phyloP scores from a whole-genome alignment of 1,140 invertebrate genomes.

The Glossosoma conforme region DNA sequence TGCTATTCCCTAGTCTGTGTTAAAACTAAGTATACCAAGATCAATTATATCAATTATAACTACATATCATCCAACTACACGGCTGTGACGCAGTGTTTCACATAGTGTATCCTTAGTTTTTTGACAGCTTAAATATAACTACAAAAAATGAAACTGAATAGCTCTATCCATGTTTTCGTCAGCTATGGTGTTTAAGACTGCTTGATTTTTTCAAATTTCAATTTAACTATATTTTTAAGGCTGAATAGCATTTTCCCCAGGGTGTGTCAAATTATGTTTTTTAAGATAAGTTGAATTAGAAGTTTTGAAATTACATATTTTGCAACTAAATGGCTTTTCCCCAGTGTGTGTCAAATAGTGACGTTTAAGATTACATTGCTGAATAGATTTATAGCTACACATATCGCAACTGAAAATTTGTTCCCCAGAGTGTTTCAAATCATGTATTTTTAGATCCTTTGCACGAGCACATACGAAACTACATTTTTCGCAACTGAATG shows the following conservation, averaged over 20 bases:
- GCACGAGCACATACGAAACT: no score
- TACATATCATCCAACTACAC: no score
- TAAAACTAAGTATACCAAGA: no score
- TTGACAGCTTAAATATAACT: slow-evolving; percentile 20
- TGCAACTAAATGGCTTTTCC: slow-evolving; percentile 10
- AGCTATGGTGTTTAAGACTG: slow-evolving; percentile 4
- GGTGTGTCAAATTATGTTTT: slow-evolving; percentile 11
- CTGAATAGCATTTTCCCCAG: slow-evolving; percentile 7
- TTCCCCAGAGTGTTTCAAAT: slow-evolving; percentile 4
- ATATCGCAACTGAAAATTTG: slow-evolving; percentile 1
- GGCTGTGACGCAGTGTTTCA: no score
- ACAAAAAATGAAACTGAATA: slow-evolving; percentile 33
- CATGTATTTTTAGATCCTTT: no score
- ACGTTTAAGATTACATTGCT: slow-evolving; percentile 1
- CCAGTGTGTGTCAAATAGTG: slow-evolving; percentile 9
- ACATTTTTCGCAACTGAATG: no score
- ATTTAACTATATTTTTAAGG: slow-evolving; percentile 1
- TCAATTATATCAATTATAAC: no score
- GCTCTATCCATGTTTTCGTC: slow-evolving; percentile 2
- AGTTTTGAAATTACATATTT: slow-evolving; percentile 3
- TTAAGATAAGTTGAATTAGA: slow-evolving; percentile 3
- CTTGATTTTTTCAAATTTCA: background rate
- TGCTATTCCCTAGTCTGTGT: no score
- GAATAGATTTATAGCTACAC: slow-evolving; percentile 1
- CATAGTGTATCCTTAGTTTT: no score